These are phyloP conservation scores for Lamellibrachia columna DNA, from an alignment of 2,888 invertebrate species.

Conservation along the genomic window DNA sequence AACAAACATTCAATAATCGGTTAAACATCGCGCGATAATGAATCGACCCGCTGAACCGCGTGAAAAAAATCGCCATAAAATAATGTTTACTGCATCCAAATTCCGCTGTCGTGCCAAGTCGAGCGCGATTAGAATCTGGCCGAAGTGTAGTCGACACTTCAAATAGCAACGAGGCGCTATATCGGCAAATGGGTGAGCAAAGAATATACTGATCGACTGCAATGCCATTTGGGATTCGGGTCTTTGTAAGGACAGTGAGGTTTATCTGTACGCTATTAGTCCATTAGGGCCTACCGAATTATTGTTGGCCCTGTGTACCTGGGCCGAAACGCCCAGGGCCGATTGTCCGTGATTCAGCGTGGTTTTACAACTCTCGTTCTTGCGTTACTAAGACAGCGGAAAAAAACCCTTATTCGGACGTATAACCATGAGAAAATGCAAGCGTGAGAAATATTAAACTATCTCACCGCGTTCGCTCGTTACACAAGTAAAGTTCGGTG, in stretches of 20 bases:
- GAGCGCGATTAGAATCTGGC: background rate
- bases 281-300: background rate
- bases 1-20: background rate
- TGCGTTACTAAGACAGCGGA: background rate
- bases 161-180: background rate
- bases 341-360: no score
- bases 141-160: background rate
- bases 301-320: background rate
- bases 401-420: background rate
- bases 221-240: background rate
- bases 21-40: background rate
- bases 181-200: background rate
- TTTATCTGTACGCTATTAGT: no score
- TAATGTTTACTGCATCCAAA: conserved; percentile 16
- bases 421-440: background rate
- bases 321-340: background rate
- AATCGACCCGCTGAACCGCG: background rate
- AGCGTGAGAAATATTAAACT: background rate
- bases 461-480: background rate
- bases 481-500: background rate
- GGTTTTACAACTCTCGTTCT: no score
- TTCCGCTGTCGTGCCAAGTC: background rate
- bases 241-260: background rate
- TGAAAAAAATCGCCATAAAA: background rate
- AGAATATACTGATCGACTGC: background rate